Evolutionary conservation across 2,888 invertebrate species (phyloP).

Genomic region (Nowickia ferox): DNA sequence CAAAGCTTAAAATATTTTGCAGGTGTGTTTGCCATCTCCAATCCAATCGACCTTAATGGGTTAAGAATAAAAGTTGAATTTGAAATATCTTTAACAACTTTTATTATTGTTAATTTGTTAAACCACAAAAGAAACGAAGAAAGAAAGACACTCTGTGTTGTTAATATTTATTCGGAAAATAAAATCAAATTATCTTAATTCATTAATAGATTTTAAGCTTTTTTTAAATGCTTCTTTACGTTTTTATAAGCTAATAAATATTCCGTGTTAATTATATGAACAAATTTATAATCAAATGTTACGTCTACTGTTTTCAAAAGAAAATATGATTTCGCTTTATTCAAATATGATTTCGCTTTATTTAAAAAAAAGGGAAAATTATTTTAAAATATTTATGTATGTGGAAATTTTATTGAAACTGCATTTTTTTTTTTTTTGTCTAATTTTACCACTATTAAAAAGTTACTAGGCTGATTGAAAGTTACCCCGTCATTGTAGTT

Average conservation of each 20-base stretch:
- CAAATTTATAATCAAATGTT: not conserved
- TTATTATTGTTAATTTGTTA: not conserved
- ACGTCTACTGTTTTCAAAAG: not conserved
- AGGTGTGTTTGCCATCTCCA: too few relatives aligned
- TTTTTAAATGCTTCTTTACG: not conserved
- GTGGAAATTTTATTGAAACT: slow-evolving; percentile 19
- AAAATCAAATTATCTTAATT: not conserved
- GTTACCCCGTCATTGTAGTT: slow-evolving; percentile 35
- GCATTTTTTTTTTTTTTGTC: not conserved
- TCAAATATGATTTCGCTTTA: too few relatives aligned
- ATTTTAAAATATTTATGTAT: slow-evolving; percentile 37
- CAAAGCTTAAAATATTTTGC: too few relatives aligned
- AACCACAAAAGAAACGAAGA: not conserved
- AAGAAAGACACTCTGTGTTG: not conserved
- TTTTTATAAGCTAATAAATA: not conserved
- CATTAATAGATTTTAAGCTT: not conserved
- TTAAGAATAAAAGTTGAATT: not conserved
- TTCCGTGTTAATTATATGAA: not conserved
- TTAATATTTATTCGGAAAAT: not conserved
- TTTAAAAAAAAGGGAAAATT: slow-evolving; percentile 19
- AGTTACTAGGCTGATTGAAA: slow-evolving; percentile 34
- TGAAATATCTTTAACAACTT: not conserved
- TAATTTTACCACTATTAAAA: slow-evolving; percentile 4
- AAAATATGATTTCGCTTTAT: slow-evolving; percentile 19
- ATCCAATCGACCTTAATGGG: too few relatives aligned